These are phyloP conservation scores for Micromussa lordhowensis DNA, from an alignment of 92 coral and sea anemone species.

Conservation along the genomic window DNA sequence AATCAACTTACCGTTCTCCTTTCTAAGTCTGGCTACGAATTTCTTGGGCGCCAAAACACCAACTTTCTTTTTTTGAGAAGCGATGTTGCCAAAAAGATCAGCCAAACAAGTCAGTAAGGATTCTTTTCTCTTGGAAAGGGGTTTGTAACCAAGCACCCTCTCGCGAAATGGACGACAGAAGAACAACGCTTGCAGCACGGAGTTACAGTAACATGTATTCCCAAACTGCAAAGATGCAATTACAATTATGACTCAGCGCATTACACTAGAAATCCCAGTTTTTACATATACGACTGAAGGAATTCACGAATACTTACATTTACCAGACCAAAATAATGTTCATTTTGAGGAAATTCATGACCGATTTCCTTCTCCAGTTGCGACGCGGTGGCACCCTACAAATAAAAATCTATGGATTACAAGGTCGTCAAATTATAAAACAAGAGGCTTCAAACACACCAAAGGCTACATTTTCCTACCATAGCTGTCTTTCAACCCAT, in stretches of 20 bases:
- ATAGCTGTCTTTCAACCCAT: slow-evolving; percentile 37
- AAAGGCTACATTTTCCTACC: slow-evolving; percentile 7
- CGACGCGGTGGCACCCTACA: slow-evolving; percentile 95
- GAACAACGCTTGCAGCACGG: slow-evolving; percentile 96
- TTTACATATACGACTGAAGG: background rate
- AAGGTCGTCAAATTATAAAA: background rate
- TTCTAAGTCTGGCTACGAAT: slow-evolving; percentile 94
- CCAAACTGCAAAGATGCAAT: slow-evolving; percentile 81
- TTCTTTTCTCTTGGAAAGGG: slow-evolving; percentile 93
- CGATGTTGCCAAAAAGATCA: slow-evolving; percentile 92
- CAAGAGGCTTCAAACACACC: background rate
- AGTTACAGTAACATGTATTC: slow-evolving; percentile 97
- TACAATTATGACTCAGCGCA: background rate
- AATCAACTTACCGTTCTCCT: slow-evolving; percentile 86
- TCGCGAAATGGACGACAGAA: slow-evolving; percentile 99
- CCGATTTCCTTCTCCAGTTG: slow-evolving; percentile 99
- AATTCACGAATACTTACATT: slow-evolving; percentile 74
- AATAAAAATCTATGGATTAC: background rate
- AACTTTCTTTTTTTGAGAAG: slow-evolving; percentile 97
- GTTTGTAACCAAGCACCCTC: slow-evolving; percentile 91
- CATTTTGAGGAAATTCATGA: slow-evolving; percentile 98
- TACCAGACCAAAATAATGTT: slow-evolving; percentile 97
- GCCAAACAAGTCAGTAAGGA: slow-evolving; percentile 93
- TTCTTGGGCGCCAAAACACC: slow-evolving; percentile 98
- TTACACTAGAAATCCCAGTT: background rate